These are phyloP conservation scores for Crossaster papposus DNA, from an alignment of 53 echinoderm and acorn worm species.

Conservation along the genomic window DNA sequence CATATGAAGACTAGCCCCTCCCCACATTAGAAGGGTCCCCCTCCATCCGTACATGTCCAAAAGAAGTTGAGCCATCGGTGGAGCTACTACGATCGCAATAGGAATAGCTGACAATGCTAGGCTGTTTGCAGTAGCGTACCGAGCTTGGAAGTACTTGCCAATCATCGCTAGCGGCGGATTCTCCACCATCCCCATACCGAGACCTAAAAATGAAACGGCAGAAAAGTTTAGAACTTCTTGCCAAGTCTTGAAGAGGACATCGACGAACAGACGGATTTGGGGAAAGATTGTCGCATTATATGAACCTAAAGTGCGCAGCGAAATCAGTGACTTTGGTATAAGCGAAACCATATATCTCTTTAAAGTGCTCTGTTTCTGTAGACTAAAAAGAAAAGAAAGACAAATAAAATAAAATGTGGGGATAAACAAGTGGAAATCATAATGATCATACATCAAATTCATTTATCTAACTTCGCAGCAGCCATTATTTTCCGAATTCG, in stretches of 20 bases:
- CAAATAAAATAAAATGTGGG: too few relatives aligned
- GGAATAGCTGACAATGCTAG: constrained; percentile 30
- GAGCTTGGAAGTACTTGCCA: constrained; percentile 8
- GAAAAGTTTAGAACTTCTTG: background rate
- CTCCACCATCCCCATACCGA: constrained; percentile 45
- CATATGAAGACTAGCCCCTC: constrained; percentile 8
- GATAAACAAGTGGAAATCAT: too few relatives aligned
- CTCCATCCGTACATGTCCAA: constrained; percentile 38
- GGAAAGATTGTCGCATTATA: too few relatives aligned
- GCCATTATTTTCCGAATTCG: too few relatives aligned
- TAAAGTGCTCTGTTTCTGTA: too few relatives aligned
- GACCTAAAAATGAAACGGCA: background rate
- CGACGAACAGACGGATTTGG: too few relatives aligned
- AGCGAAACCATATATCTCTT: too few relatives aligned
- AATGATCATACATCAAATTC: too few relatives aligned
- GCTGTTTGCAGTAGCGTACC: constrained; percentile 38
- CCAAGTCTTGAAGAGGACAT: background rate
- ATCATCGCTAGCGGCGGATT: constrained; percentile 38
- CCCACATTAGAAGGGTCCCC: constrained; percentile 38
- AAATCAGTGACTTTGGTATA: too few relatives aligned
- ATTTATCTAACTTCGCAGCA: too few relatives aligned
- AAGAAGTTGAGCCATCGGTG: constrained; percentile 18
- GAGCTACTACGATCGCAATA: constrained; percentile 22
- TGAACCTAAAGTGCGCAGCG: too few relatives aligned
- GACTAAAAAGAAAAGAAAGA: too few relatives aligned